Conservation (phyloP, 92 coral and sea anemone species). For the Zoanthus sociatus region DNA sequence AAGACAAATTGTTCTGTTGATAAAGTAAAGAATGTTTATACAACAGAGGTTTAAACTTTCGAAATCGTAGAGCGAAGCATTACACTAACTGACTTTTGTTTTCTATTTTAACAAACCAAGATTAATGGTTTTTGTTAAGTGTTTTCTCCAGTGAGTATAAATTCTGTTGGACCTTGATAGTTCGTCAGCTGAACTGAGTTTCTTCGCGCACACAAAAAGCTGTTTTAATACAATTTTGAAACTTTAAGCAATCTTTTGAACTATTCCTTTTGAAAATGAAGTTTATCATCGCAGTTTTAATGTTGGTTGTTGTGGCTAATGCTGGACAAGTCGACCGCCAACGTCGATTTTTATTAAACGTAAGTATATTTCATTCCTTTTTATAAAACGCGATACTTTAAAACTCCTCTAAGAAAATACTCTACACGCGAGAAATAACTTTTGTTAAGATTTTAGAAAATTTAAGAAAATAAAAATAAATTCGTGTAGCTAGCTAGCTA, state of each 20-base stretch:
- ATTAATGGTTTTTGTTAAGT: background rate
- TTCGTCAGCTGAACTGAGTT: background rate
- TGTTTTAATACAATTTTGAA: background rate
- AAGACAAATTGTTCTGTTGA: background rate
- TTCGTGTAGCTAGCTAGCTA: no score
- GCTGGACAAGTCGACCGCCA: constrained; percentile 9
- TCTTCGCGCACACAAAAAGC: background rate
- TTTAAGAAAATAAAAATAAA: no score
- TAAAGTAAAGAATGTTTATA: background rate
- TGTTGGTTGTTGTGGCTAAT: background rate
- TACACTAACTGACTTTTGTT: background rate
- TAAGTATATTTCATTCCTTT: background rate
- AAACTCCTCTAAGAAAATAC: no score
- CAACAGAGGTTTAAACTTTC: background rate
- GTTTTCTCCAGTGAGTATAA: background rate
- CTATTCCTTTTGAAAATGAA: constrained; percentile 1
- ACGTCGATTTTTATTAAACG: constrained; percentile 24
- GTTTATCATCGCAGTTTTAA: background rate
- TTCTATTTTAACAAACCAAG: background rate
- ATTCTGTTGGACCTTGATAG: background rate
- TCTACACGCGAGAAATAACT: no score
- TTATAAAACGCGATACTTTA: no score
- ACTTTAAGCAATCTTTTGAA: no score
- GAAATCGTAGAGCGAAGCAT: no score
- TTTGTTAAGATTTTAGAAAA: no score